These are phyloP conservation scores for Tachysurus vachellii DNA, from an alignment of 2,113 vertebrate species.

Conservation along the genomic window DNA sequence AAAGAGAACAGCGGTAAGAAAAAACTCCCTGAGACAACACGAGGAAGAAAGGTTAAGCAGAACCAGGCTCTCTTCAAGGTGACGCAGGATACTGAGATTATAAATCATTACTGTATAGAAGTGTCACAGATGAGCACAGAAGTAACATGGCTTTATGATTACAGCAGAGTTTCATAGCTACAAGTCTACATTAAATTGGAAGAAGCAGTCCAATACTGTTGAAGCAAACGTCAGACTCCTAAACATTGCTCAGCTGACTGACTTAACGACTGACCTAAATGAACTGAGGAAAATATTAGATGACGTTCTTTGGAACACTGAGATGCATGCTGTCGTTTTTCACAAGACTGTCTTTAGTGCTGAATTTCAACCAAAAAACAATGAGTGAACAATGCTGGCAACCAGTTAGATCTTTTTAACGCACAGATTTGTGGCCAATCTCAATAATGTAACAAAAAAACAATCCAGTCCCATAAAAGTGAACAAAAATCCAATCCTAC, in stretches of 20 bases:
- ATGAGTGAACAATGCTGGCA: neutral
- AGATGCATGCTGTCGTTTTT: neutral
- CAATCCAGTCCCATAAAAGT: neutral
- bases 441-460: neutral
- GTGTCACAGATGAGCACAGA: neutral
- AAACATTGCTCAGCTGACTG: neutral
- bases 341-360: neutral
- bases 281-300: neutral
- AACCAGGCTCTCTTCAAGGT: neutral
- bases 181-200: neutral
- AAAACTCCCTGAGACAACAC: slow-evolving; percentile 19
- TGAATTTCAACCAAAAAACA: neutral
- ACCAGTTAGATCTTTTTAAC: neutral
- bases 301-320: neutral
- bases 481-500: slow-evolving; percentile 3
- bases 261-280: neutral
- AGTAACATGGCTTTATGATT: neutral
- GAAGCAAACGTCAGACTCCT: neutral
- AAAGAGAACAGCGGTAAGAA: neutral
- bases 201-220: neutral
- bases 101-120: neutral
- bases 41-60: neutral
- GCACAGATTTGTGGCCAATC: neutral
- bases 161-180: neutral
- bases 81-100: neutral